Evolutionary conservation across 2,113 vertebrate species (phyloP).

Genomic region (Antechinus flavipes): DNA sequence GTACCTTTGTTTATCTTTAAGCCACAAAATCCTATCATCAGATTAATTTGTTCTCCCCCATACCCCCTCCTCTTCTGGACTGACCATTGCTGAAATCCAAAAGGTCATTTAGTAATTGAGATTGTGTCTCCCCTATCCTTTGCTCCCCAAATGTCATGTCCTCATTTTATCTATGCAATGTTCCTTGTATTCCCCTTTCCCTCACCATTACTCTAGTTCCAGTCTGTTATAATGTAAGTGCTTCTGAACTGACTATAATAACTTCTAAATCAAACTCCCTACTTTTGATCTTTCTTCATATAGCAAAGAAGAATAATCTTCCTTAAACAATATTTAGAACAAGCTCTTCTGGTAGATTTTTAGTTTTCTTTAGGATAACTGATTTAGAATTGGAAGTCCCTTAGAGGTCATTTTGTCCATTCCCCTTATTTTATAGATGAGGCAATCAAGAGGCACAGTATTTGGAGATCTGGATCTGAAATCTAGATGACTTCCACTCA

Average conservation of each 20-base stretch:
- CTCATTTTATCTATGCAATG: neutral
- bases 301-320: neutral
- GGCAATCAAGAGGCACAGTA: neutral
- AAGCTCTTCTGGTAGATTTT: neutral
- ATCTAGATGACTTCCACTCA: neutral
- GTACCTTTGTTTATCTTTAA: neutral
- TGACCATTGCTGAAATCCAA: neutral
- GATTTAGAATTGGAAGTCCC: neutral
- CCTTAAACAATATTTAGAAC: neutral
- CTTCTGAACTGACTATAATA: neutral
- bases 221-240: neutral
- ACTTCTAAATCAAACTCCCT: neutral
- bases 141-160: neutral
- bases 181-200: neutral
- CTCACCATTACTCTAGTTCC: neutral
- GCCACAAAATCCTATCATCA: neutral
- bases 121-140: neutral
- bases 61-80: neutral
- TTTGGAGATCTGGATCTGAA: neutral
- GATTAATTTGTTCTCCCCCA: neutral
- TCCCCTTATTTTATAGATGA: neutral
- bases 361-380: neutral
- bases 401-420: neutral
- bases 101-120: neutral
- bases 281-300: neutral